Evolutionary conservation across 2,113 vertebrate genomes (phyloP), one percentile per base, ranked within the genome.

Genomic region (Pleuronectes platessa): DNA sequence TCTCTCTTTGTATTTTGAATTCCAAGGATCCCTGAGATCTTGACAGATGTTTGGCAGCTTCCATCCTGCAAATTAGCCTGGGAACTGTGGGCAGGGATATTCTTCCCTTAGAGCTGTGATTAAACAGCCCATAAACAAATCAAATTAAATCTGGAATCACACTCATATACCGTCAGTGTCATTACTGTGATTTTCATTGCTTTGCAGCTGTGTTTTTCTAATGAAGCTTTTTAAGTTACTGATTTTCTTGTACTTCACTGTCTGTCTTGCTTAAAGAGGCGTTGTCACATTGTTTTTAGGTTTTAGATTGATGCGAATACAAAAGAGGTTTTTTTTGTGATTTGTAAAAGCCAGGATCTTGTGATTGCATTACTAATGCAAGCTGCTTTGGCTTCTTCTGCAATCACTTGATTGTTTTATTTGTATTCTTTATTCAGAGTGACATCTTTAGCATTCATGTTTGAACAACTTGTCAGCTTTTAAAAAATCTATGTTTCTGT

Each of bases 41-140:
- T 27, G 66, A 80, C 66, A 78, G 73, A 85, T 5, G 45, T 42
- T 74, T 79, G 79, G 71, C 71, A 21, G 53, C 64, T 61, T 21
- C 56, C 23, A 51, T 53, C 45, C 40, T 0, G 0, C 6, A 68
- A 71, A 77, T 71, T 53, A 68, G 37, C 20, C 20, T 71, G 37
- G 51, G 35, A 65, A 79, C 67, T 37, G 49, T 23, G 45, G 42
- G 31, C 49, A 59, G 18, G 11, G 35, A 59, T 27, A 56, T 17
- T 55, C 15, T 9, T 47, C 59, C 49, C 21, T 45, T 45, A 47
- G 69, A 71, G 66, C 69, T 64, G 47, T 64, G 45, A 71, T 31
- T 21, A 60, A 20, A 58, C 61, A 49, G 14, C 15, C 20, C 23
- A n/a, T 26, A 59, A 53, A 17, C 18, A 72, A 72, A 68, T 54